Conservation (phyloP, 2,797 vertebrate species). For the Choloepus didactylus region DNA sequence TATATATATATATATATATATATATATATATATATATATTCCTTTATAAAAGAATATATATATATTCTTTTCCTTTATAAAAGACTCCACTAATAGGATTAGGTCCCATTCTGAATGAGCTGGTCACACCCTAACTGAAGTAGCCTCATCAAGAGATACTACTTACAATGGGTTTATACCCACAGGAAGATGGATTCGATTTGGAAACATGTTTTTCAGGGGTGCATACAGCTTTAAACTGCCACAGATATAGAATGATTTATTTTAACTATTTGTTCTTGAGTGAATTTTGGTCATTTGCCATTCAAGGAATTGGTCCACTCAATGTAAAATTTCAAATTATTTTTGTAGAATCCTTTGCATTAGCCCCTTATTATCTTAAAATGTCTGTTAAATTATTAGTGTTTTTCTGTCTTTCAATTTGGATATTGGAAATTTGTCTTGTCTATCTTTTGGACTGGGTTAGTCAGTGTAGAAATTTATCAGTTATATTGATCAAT, state of each 20-base stretch:
- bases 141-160: no score
- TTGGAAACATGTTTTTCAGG: no score
- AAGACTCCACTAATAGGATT: no score
- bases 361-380: background rate
- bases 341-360: background rate
- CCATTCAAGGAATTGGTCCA: background rate
- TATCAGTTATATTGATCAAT: background rate
- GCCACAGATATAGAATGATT: background rate
- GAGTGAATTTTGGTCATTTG: background rate
- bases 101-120: no score
- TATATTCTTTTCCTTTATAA: no score
- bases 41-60: no score
- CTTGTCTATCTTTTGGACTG: background rate
- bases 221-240: no score
- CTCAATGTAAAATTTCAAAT: background rate
- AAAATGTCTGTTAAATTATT: background rate
- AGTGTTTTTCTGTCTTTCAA: background rate
- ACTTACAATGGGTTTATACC: no score
- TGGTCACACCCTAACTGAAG: no score
- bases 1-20: no score
- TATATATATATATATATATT: no score
- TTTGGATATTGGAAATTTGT: background rate
- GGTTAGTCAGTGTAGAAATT: background rate
- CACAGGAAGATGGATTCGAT: no score
- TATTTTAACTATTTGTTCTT: background rate